A percentile compares a stretch with the other conserved stretches of the same genome.
These are phyloP conservation scores for Chalcis sispes DNA, from an alignment of 2,888 invertebrate species.

Conservation along the genomic window DNA sequence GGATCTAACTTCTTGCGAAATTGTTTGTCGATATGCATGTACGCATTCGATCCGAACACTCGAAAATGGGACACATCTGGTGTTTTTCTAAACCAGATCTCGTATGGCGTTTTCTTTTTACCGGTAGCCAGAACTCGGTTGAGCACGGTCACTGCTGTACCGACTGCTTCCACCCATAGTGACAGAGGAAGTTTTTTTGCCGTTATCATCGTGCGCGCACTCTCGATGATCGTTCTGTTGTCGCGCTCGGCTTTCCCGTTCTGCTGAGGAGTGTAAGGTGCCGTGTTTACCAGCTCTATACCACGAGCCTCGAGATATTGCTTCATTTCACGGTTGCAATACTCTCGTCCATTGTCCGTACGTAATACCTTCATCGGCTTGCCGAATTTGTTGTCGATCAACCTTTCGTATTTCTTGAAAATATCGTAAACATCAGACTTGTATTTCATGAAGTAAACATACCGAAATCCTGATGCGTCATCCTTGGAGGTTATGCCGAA, in stretches of 20 bases:
- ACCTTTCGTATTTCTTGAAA: constrained; percentile 56
- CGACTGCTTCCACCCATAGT: constrained; percentile 6
- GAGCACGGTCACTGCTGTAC: not conserved
- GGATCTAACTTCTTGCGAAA: constrained; percentile 23
- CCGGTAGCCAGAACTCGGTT: not conserved
- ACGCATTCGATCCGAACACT: constrained; percentile 19
- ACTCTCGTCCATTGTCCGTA: constrained; percentile 58
- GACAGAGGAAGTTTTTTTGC: not conserved
- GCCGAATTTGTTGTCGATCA: constrained; percentile 46
- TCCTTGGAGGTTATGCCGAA: constrained; percentile 58
- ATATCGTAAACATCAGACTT: constrained; percentile 49
- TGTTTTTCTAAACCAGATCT: not conserved
- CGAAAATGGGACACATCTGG: not conserved
- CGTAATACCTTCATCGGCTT: constrained; percentile 49
- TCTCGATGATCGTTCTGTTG: constrained; percentile 49
- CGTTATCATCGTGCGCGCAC: constrained; percentile 50
- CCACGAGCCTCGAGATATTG: constrained; percentile 20
- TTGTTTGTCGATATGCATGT: constrained; percentile 39
- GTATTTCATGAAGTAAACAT: constrained; percentile 56
- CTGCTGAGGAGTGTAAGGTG: constrained; percentile 52
- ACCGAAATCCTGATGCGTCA: constrained; percentile 50
- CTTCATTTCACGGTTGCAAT: constrained; percentile 14
- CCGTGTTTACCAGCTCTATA: constrained; percentile 39
- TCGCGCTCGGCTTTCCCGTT: constrained; percentile 50
- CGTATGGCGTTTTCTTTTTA: not conserved